Evolutionary conservation across 2,888 invertebrate species (phyloP), one percentile per base, ranked within the genome.

Genomic region (Caenorhabditis uteleia): DNA sequence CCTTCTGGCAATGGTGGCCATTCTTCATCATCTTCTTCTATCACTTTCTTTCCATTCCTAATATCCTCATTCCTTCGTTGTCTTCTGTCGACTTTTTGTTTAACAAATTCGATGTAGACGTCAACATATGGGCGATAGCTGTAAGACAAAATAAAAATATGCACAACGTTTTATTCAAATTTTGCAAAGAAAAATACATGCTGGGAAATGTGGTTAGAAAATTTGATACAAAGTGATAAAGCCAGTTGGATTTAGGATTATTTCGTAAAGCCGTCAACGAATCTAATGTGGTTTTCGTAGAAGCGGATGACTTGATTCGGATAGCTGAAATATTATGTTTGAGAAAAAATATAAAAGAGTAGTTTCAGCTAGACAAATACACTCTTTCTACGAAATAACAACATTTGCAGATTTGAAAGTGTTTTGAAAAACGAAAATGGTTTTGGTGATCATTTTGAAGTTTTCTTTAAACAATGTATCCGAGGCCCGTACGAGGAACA

Each of bases 41-140:
- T 26, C 10, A 5, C 5, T 3, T 20, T 18, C 29, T 38, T 51
- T n/a, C 36, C 42, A 7, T 31, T 43, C 8, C 43, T 45, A 14
- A 23, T 51, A 12, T 57, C 57, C 20, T 48, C 48, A 6, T n/a
- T 2, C 20, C 47, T 25, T 49, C 39, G 54, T 31, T 54, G 48
- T 12, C 45, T 38, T 20, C 27, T 48, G 2, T 65, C 58, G 44
- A 65, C 26, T 36, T 29, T 48, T 23, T 31, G 34, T 20, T 39
- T 18, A 20, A 65, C 25, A 26, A 65, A 65, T 1, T 23, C 27
- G 0, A 39, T 45, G 16, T 55, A 65, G 14, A 46, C 54, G 31
- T 65, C 58, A 18, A 65, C 64, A 21, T 50, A 65, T 16, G 54
- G 58, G 1, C 64, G 58, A 40, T 50, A 65, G 10, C 64, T 65